Conservation (phyloP, 2,797 vertebrate genomes). For the Sebastes matsubarae region DNA sequence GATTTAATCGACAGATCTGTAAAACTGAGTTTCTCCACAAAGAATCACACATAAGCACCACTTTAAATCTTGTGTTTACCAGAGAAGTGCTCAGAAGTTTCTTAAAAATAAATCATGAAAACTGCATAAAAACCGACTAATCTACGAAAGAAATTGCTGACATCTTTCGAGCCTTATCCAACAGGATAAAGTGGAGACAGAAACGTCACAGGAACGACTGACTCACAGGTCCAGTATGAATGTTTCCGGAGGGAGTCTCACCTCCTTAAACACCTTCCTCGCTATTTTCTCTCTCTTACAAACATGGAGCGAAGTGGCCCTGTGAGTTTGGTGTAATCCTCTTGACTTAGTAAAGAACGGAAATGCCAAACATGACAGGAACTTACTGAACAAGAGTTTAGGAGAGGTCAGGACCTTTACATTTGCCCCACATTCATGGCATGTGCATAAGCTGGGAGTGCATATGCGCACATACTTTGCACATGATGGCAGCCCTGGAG, state of each 20-base stretch:
- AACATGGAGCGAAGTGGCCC: neutral
- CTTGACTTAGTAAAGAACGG: constrained; percentile 7
- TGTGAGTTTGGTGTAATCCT: neutral
- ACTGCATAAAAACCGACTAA: accelerated
- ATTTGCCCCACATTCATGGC: constrained; percentile 11
- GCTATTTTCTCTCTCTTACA: neutral
- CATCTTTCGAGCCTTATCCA: neutral
- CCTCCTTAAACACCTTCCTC: neutral
- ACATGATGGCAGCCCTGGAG: neutral
- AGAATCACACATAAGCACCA: no score
- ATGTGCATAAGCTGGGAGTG: neutral
- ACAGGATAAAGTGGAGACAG: neutral
- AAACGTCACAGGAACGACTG: neutral
- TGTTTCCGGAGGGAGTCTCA: constrained; percentile 12
- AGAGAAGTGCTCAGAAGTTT: no score
- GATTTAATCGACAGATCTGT: no score
- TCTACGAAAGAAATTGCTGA: neutral
- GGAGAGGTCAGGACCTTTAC: constrained; percentile 30
- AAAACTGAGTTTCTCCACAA: no score
- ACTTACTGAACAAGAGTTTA: constrained; percentile 9
- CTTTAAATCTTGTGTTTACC: no score
- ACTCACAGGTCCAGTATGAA: constrained; percentile 5
- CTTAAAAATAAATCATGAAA: no score
- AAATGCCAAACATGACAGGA: constrained; percentile 29
- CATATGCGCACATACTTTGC: neutral